Evolutionary conservation across 2,113 vertebrate species (phyloP), one percentile per base, ranked within the genome.

Genomic region (Pomatorhinus ruficollis): DNA sequence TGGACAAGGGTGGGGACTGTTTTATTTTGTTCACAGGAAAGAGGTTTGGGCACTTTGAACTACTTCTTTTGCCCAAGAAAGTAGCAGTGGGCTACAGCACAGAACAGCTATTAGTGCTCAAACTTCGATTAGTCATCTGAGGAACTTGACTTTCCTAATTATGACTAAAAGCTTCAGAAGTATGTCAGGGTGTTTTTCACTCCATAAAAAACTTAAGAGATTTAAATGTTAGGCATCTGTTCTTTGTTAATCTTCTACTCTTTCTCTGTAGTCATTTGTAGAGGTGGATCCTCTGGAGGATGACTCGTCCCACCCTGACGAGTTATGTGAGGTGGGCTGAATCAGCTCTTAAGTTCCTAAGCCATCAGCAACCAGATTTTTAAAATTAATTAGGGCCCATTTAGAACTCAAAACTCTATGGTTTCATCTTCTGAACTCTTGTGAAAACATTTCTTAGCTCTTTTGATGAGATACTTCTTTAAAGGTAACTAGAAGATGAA

Each of bases 1-100:
- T 93, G 83, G 83, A 89, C 68, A 68, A 90, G 96, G 90, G 88
- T 88, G 83, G 79, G 23, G 80, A 68, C 72, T 89, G 87, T 93
- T 95, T 83, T 90, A 96, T 86, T 96, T 94, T 74, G 60, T 84
- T 93, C 85, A 71, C 75, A 94, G 85, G 86, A 93, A 86, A 76
- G 40, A 88, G 57, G 21, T 69, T 77, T 80, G 49, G 49, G 60
- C 79, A 37, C 56, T 95, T 91, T 72, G 75, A 93, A 87, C 81
- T 92, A 35, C 61, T 90, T 90, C 31, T 76, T 74, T 66, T 86
- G 82, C 69, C 60, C 68, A 90, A 96, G 88, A 90, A 96, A 95
- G 95, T 88, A 97, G 93, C 83, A 90, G 69, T 71, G 88, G 83
- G 88, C 76, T 88, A 70, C 60, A 57, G 71, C 77, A 91, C 84